These are phyloP conservation scores for Falco peregrinus DNA, from an alignment of 2,797 vertebrate genomes.

Conservation along the genomic window DNA sequence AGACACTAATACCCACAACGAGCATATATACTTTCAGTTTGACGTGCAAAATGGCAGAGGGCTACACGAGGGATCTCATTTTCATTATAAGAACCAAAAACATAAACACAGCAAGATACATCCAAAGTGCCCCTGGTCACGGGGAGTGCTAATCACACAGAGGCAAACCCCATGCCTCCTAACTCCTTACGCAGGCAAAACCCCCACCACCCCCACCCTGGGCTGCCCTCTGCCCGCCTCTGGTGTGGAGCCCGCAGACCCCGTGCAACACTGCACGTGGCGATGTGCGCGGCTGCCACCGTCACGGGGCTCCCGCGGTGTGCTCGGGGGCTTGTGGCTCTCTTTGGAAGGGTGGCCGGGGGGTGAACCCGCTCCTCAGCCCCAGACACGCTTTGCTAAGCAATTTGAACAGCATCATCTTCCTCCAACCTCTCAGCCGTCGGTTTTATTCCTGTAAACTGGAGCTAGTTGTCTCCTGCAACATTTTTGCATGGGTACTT, in stretches of 20 bases:
- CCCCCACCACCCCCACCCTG: background rate
- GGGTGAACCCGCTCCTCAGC: background rate
- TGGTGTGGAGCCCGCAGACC: rapidly evolving
- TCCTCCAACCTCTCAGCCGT: background rate
- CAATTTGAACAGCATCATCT: background rate
- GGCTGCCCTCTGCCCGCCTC: background rate
- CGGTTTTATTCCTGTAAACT: background rate
- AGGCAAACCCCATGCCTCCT: background rate
- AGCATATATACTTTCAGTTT: conserved; percentile 51
- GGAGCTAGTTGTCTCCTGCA: background rate
- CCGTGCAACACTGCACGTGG: rapidly evolving
- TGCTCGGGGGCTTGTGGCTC: background rate
- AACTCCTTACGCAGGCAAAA: background rate
- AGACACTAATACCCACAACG: conserved; percentile 63
- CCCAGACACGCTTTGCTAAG: rapidly evolving
- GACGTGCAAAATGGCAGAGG: conserved; percentile 59
- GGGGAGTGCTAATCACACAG: conserved; percentile 17
- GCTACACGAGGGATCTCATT: conserved; percentile 66
- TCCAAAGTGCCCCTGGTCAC: conserved; percentile 18
- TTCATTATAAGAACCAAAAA: conserved; percentile 68
- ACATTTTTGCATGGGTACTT: background rate
- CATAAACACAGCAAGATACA: conserved; percentile 46
- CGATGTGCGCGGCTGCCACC: rapidly evolving
- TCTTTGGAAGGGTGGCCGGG: background rate
- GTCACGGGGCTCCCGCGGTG: rapidly evolving